Conservation (phyloP, 2,113 vertebrate species). For the Columbina picui region DNA sequence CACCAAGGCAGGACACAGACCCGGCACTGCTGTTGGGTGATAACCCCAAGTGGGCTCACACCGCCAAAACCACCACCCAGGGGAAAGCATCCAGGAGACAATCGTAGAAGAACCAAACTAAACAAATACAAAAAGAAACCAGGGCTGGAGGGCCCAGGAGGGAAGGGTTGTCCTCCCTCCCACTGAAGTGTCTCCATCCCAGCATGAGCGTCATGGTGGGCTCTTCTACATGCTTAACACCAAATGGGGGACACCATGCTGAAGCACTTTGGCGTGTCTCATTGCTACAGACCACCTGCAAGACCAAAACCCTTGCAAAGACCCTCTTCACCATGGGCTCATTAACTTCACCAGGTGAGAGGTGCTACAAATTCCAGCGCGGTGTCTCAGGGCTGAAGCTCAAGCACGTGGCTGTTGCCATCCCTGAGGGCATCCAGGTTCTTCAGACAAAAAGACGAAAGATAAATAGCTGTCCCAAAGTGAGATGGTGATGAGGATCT, state of each 20-base stretch:
- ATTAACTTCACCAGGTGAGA: rapidly evolving
- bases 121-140: not conserved
- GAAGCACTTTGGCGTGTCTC: rapidly evolving
- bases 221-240: rapidly evolving
- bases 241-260: not conserved
- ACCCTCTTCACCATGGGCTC: no score
- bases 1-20: not conserved
- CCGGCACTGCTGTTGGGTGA: rapidly evolving
- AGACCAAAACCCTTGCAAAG: not conserved
- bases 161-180: not conserved
- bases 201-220: rapidly evolving
- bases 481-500: not conserved
- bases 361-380: rapidly evolving
- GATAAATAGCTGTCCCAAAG: not conserved
- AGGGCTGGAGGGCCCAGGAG: not conserved
- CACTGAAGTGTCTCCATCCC: not conserved
- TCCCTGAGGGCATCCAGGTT: not conserved
- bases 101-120: rapidly evolving
- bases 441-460: not conserved
- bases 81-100: not conserved
- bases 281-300: not conserved
- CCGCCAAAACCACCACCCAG: not conserved
- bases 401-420: not conserved
- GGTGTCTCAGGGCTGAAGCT: not conserved
- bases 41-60: not conserved